These are phyloP conservation scores for Dendrocopos noguchii DNA, from an alignment of 2,113 vertebrate species.

Conservation along the genomic window DNA sequence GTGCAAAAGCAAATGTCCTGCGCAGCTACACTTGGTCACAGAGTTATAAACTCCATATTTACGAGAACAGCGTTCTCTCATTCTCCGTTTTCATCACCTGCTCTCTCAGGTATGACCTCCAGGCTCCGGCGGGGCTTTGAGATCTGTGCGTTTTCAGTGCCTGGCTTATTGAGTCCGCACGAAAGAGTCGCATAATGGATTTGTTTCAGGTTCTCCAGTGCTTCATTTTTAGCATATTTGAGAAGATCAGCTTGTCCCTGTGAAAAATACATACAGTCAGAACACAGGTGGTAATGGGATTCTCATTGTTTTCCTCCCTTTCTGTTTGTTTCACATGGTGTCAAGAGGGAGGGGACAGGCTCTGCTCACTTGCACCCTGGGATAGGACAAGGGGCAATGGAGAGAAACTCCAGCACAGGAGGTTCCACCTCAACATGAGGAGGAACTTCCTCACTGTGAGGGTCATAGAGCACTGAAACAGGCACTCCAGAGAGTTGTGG, in stretches of 20 bases:
- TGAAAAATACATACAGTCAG: neutral
- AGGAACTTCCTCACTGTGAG: no score
- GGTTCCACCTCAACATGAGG: no score
- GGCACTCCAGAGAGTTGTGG: no score
- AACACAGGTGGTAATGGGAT: neutral
- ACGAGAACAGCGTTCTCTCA: constrained; percentile 47
- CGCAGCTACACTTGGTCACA: constrained; percentile 72
- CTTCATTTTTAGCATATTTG: constrained; percentile 92
- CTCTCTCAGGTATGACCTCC: constrained; percentile 90
- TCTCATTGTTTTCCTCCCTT: neutral
- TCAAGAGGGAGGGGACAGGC: no score
- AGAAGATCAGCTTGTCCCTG: constrained; percentile 96
- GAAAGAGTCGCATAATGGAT: constrained; percentile 92
- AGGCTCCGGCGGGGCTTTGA: constrained; percentile 83
- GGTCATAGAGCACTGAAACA: no score
- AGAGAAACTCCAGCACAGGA: no score
- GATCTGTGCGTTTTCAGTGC: constrained; percentile 69
- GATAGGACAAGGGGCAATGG: no score
- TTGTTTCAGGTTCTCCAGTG: constrained; percentile 95
- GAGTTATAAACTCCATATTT: constrained; percentile 73
- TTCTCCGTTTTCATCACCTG: constrained; percentile 82
- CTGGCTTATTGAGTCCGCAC: constrained; percentile 87
- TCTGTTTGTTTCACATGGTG: neutral
- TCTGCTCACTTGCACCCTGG: no score
- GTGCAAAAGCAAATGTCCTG: constrained; percentile 79